These are phyloP conservation scores for Yponomeuta sedellus DNA, from an alignment of 2,888 invertebrate species.

Conservation along the genomic window DNA sequence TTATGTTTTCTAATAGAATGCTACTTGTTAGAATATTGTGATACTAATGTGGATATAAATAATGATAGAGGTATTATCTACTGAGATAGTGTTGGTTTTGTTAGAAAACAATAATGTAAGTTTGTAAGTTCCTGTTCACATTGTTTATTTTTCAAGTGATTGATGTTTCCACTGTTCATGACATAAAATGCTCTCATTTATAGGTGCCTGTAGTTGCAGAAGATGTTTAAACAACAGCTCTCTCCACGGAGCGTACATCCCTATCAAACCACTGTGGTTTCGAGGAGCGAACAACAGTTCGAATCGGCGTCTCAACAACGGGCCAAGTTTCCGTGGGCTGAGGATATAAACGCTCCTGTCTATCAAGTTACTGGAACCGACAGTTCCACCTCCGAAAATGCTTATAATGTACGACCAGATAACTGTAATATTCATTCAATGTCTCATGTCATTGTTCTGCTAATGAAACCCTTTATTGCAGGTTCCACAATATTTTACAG, in stretches of 20 bases:
- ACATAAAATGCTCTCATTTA: not conserved
- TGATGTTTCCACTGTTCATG: constrained; percentile 1
- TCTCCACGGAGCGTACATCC: constrained; percentile 67
- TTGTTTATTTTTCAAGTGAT: not conserved
- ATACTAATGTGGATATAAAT: too few species aligned
- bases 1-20: too few species aligned
- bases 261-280: constrained; percentile 69
- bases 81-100: not conserved
- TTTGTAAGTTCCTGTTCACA: not conserved
- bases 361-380: constrained; percentile 66
- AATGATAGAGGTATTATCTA: not conserved
- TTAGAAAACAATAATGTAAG: not conserved
- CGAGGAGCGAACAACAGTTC: constrained; percentile 64
- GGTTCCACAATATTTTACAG: constrained; percentile 62
- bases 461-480: constrained; percentile 30
- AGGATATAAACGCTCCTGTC: constrained; percentile 53
- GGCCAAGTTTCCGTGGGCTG: constrained; percentile 68
- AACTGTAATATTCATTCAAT: not conserved
- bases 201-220: constrained; percentile 19
- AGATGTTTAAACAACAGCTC: constrained; percentile 70
- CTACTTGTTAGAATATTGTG: too few species aligned
- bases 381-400: constrained; percentile 69
- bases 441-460: not conserved
- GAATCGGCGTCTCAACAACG: constrained; percentile 64
- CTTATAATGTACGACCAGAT: constrained; percentile 54